These are phyloP conservation scores for Neodon shergylaensis DNA, from an alignment of 2,113 vertebrate genomes.

Conservation along the genomic window DNA sequence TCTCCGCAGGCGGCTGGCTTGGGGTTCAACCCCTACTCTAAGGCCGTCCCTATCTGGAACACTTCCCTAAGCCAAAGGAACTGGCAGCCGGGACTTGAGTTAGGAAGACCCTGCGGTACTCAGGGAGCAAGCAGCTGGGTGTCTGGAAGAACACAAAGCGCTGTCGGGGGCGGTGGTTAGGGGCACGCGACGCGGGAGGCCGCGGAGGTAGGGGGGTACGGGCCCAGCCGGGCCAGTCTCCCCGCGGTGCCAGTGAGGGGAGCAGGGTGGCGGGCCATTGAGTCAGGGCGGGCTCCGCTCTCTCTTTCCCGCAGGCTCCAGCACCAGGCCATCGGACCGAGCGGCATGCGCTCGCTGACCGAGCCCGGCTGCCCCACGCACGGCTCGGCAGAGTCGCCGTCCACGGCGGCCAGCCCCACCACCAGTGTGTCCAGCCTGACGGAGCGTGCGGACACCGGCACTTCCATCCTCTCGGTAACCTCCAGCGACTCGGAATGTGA, in stretches of 20 bases:
- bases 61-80: background rate
- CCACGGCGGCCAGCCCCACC: conserved; percentile 97
- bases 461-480: conserved; percentile 98
- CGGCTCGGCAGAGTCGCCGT: conserved; percentile 98
- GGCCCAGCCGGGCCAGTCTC: background rate
- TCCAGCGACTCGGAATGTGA: conserved; percentile 99
- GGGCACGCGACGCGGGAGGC: background rate
- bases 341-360: conserved; percentile 97
- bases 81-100: background rate
- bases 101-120: background rate
- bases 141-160: background rate
- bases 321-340: conserved; percentile 98
- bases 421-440: conserved; percentile 99
- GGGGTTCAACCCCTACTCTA: background rate
- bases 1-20: background rate
- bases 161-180: background rate
- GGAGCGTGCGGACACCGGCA: conserved; percentile 97
- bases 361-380: conserved; percentile 97
- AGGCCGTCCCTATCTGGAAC: background rate
- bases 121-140: background rate
- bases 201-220: background rate
- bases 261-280: background rate
- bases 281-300: conserved; percentile 76
- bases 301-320: conserved; percentile 93
- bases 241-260: background rate